Conservation (phyloP, 2,113 vertebrate species). For the Heterocephalus glaber region DNA sequence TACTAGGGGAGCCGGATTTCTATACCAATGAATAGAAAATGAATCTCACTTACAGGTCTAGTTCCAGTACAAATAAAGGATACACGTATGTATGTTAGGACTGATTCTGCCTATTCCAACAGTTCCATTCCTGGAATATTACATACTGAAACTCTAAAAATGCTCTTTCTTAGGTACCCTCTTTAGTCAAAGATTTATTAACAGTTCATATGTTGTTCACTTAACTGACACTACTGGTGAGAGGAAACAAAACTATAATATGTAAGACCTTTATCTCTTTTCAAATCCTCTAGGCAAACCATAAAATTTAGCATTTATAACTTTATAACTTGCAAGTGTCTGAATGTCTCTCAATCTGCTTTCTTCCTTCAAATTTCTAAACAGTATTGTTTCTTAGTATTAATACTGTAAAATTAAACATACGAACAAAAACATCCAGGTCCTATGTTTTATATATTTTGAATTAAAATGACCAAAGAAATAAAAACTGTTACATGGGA, state of each 20-base stretch:
- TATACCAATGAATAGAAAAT: neutral
- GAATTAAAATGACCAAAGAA: constrained; percentile 47
- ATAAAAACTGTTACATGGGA: too few relatives aligned
- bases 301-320: too few relatives aligned
- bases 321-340: too few relatives aligned
- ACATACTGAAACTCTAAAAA: too few relatives aligned
- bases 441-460: constrained; percentile 20
- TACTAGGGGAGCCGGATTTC: neutral
- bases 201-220: neutral
- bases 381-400: constrained; percentile 12
- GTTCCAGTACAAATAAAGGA: neutral
- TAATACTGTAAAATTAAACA: neutral
- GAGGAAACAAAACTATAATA: neutral
- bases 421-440: neutral
- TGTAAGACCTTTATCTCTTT: neutral
- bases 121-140: neutral
- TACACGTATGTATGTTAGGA: neutral
- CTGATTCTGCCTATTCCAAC: neutral
- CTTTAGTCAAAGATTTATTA: constrained; percentile 34
- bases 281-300: neutral
- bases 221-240: neutral
- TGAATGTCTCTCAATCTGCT: too few relatives aligned
- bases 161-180: neutral
- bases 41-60: neutral
- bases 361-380: too few relatives aligned